phyloP scores from a whole-genome alignment of 1,140 invertebrate genomes.

The Phocides pigmalion region DNA sequence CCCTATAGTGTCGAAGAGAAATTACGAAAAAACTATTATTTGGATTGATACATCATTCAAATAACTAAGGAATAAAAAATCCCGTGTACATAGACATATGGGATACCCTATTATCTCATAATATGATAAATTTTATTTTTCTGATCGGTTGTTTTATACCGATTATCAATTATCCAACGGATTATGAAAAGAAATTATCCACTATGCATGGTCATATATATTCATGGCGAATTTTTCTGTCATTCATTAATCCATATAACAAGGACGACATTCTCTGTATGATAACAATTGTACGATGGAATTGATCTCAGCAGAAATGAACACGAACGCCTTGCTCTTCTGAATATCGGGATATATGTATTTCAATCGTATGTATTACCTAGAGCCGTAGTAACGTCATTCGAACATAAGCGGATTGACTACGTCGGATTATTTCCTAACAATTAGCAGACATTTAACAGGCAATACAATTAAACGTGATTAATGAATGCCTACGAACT shows the following conservation, averaged over 20 bases:
- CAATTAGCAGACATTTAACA: neutral
- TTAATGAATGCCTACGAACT: neutral
- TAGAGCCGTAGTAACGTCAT: neutral
- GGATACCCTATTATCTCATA: too few species aligned
- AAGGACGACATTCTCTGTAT: neutral
- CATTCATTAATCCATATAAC: neutral
- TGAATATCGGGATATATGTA: neutral
- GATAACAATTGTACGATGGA: neutral
- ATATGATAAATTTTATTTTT: too few species aligned
- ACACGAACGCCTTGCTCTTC: neutral
- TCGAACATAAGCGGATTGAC: slow-evolving; percentile 4
- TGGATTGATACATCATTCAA: too few species aligned
- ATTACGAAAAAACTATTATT: too few species aligned
- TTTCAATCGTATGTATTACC: too few species aligned
- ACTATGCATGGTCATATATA: neutral
- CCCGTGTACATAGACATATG: too few species aligned
- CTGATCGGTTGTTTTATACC: too few species aligned
- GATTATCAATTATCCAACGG: too few species aligned
- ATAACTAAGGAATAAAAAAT: too few species aligned
- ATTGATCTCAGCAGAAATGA: slow-evolving; percentile 13
- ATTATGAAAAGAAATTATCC: too few species aligned
- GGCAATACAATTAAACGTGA: slow-evolving; percentile 2
- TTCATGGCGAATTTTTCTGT: too few species aligned
- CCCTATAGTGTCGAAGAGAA: too few species aligned
- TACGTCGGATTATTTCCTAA: slow-evolving; percentile 6